phyloP scores from a whole-genome alignment of 2,888 invertebrate genomes.

The Campaea margaritaria region DNA sequence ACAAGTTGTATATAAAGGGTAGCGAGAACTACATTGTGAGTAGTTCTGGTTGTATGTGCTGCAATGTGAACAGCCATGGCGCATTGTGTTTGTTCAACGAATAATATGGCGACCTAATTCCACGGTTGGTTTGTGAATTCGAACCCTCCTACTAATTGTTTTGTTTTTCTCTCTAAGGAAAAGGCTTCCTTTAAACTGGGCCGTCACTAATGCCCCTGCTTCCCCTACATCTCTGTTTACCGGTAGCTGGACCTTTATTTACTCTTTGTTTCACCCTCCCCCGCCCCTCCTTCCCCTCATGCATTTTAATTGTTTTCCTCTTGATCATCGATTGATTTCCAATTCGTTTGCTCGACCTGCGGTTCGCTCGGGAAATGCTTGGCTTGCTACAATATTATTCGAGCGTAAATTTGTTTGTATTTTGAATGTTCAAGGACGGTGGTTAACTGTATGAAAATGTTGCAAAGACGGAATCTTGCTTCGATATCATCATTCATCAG shows the following conservation, averaged over 20 bases:
- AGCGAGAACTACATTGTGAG: no score
- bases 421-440: neutral
- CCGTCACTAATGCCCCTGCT: neutral
- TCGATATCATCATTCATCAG: no score
- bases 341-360: constrained; percentile 11
- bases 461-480: neutral
- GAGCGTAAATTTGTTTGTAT: neutral
- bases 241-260: constrained; percentile 5
- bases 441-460: neutral
- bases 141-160: constrained; percentile 15
- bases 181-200: constrained; percentile 7
- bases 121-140: no score
- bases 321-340: constrained; percentile 18
- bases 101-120: no score
- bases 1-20: no score
- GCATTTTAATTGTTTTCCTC: constrained; percentile 34
- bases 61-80: no score
- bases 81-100: no score
- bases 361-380: neutral
- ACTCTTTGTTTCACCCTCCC: neutral
- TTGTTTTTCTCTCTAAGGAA: constrained; percentile 12
- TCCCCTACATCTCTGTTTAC: constrained; percentile 2
- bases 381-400: neutral
- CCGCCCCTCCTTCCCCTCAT: constrained; percentile 11
- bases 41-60: no score